These are phyloP conservation scores for Myotis daubentonii DNA, from an alignment of 2,797 vertebrate genomes.

Conservation along the genomic window DNA sequence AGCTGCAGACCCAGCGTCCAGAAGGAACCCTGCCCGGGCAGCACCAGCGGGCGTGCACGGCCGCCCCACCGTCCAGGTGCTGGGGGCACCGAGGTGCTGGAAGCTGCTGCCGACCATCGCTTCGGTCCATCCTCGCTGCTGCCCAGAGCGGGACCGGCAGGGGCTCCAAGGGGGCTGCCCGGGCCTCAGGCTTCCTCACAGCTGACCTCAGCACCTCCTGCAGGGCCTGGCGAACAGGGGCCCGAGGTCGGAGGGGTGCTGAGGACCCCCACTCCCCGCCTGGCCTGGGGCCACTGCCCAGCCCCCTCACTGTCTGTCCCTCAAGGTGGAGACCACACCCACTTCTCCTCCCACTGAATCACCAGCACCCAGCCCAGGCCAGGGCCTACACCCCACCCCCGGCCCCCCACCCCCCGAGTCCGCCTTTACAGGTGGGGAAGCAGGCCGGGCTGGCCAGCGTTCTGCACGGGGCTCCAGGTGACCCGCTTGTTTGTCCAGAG, in stretches of 20 bases:
- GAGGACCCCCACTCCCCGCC: neutral
- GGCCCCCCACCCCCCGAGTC: too few relatives aligned
- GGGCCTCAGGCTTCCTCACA: conserved; percentile 53
- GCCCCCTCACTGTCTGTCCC: neutral
- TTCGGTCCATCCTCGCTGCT: conserved; percentile 83
- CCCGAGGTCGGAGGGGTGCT: accelerated
- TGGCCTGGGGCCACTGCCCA: neutral
- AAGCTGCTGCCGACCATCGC: conserved; percentile 25
- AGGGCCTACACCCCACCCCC: too few relatives aligned
- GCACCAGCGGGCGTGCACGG: accelerated
- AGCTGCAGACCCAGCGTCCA: conserved; percentile 74
- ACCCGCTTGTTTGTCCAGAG: neutral
- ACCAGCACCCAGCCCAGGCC: neutral
- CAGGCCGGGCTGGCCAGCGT: neutral
- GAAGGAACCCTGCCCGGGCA: conserved; percentile 55
- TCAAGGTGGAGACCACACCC: accelerated
- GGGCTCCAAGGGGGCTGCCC: neutral
- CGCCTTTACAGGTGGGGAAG: neutral
- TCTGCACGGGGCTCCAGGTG: accelerated
- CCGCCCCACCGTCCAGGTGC: neutral
- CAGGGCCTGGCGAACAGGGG: conserved; percentile 31
- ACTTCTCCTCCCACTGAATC: accelerated
- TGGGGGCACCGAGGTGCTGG: neutral
- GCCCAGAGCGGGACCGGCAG: conserved; percentile 81
- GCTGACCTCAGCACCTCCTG: neutral